Conservation (phyloP, 2,113 vertebrate species). For the Crocuta crocuta region DNA sequence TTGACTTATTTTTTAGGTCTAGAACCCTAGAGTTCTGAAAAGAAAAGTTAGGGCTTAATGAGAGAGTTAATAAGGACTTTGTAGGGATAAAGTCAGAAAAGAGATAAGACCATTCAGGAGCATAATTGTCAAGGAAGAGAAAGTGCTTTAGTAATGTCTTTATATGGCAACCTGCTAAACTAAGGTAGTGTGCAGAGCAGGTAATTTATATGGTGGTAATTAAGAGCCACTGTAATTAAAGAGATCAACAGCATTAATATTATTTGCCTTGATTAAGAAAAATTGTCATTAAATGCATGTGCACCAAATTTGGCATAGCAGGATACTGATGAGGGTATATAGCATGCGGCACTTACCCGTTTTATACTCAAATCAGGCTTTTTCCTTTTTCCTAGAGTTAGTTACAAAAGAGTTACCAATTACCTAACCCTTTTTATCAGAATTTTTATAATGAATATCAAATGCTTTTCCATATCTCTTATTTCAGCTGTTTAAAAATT, state of each 20-base stretch:
- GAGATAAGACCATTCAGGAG: not conserved
- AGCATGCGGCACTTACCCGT: not conserved
- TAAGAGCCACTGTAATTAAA: constrained; percentile 15
- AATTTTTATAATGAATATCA: constrained; percentile 50
- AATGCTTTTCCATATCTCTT: not conserved
- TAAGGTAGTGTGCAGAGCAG: not conserved
- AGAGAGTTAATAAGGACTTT: constrained; percentile 17
- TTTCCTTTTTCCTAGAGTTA: not conserved
- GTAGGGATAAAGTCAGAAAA: not conserved
- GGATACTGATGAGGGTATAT: not conserved
- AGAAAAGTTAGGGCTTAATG: not conserved
- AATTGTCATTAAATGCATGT: not conserved
- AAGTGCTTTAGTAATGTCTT: not conserved
- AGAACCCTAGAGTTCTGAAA: not conserved
- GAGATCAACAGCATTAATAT: not conserved
- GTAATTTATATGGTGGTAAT: not conserved
- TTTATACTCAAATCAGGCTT: not conserved
- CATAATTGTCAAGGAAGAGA: not conserved
- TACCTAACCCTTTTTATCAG: not conserved
- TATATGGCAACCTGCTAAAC: not conserved
- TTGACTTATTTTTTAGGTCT: constrained; percentile 20
- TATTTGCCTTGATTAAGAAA: constrained; percentile 16
- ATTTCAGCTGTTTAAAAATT: constrained; percentile 44
- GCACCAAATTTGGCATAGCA: not conserved
- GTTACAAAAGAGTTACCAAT: constrained; percentile 6